Conservation (phyloP, 2,888 invertebrate species). For the Xestobium rufovillosum region DNA sequence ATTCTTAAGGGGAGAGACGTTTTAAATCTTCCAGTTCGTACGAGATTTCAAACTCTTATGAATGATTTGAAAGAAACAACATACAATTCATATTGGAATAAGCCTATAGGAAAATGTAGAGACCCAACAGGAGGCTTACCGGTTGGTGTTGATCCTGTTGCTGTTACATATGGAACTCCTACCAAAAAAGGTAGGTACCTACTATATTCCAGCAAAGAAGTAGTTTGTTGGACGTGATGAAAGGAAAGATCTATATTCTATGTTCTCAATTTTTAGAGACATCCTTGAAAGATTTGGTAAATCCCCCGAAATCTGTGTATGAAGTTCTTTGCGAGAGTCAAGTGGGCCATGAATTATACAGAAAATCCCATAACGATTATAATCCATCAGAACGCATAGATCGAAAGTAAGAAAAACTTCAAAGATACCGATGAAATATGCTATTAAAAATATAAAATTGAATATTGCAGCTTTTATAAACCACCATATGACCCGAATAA, state of each 20-base stretch:
- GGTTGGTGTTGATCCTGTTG: slow-evolving; percentile 37
- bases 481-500: slow-evolving; percentile 43
- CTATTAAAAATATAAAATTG: slow-evolving; percentile 1
- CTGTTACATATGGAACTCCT: slow-evolving; percentile 40
- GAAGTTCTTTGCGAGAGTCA: slow-evolving; percentile 38
- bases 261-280: slow-evolving; percentile 30
- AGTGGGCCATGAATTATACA: slow-evolving; percentile 43
- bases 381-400: slow-evolving; percentile 42
- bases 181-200: slow-evolving; percentile 14
- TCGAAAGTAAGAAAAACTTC: slow-evolving; percentile 33
- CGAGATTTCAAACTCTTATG: slow-evolving; percentile 44
- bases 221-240: too few species aligned
- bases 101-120: slow-evolving; percentile 40
- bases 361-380: slow-evolving; percentile 45
- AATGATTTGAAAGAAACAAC: slow-evolving; percentile 44
- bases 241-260: too few species aligned
- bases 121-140: slow-evolving; percentile 44
- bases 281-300: slow-evolving; percentile 38
- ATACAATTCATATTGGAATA: slow-evolving; percentile 44
- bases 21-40: slow-evolving; percentile 37
- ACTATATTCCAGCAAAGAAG: slow-evolving; percentile 1
- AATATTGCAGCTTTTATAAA: slow-evolving; percentile 30
- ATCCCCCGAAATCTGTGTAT: slow-evolving; percentile 39
- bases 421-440: slow-evolving; percentile 10
- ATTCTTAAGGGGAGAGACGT: slow-evolving; percentile 8